Percentiles rank a stretch among this genome's conserved stretches.
Evolutionary conservation across 1,140 invertebrate species (phyloP).

Genomic region (Scaptomyza montana): DNA sequence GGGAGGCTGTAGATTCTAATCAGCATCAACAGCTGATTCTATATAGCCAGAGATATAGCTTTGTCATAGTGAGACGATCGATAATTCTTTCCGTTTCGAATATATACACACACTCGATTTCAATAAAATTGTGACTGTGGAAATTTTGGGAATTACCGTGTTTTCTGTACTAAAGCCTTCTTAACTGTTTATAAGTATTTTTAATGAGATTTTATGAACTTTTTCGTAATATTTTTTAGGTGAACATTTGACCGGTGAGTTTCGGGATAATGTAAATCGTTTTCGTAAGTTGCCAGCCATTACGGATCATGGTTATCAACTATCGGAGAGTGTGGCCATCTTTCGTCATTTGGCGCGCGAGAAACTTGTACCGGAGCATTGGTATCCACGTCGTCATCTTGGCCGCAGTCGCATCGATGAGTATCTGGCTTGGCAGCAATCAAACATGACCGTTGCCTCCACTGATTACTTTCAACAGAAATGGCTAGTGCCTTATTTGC

Average conservation of each 20-base stretch:
- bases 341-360: slow-evolving; percentile 85
- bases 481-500: slow-evolving; percentile 85
- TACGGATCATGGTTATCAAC: slow-evolving; percentile 90
- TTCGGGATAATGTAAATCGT: slow-evolving; percentile 88
- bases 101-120: too few relatives aligned
- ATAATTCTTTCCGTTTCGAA: too few relatives aligned
- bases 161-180: too few relatives aligned
- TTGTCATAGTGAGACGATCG: too few relatives aligned
- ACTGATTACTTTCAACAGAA: slow-evolving; percentile 88
- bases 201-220: neutral
- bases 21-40: too few relatives aligned
- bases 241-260: slow-evolving; percentile 90
- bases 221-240: slow-evolving; percentile 81
- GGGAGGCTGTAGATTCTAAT: too few relatives aligned
- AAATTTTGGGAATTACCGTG: too few relatives aligned
- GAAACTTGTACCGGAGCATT: slow-evolving; percentile 86
- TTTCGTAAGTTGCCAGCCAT: slow-evolving; percentile 90
- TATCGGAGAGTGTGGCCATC: slow-evolving; percentile 91
- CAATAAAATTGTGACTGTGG: too few relatives aligned
- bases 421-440: slow-evolving; percentile 94
- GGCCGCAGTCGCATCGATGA: slow-evolving; percentile 90
- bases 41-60: too few relatives aligned
- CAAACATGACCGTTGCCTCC: slow-evolving; percentile 88
- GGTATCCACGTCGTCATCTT: slow-evolving; percentile 89
- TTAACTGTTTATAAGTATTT: too few relatives aligned